Evolutionary conservation across 2,113 vertebrate species (phyloP), one percentile per base, ranked within the genome.

Genomic region (Atrichornis clamosus): DNA sequence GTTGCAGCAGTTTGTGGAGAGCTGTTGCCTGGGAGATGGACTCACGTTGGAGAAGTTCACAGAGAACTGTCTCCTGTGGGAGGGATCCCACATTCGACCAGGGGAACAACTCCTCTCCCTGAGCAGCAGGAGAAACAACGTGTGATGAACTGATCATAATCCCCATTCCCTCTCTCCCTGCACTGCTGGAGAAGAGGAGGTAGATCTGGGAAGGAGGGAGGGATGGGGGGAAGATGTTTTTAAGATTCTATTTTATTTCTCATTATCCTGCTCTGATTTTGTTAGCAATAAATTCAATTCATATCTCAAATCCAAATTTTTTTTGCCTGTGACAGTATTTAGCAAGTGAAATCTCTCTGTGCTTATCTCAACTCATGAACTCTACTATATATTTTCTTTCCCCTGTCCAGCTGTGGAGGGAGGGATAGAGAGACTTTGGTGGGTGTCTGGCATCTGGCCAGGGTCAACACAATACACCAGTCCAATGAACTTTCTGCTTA

Each of bases 361-460:
- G 47, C 7, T 72, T 62, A 8, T 17, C 27, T 39, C 13, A 47
- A 23, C 5, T n/a, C 18, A 55, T 21, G 10, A 64, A 47, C 15
- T 39, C 53, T 47, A 7, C 39, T n/a, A 19, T n/a, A 19, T 28
- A 39, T 39, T 47, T 39, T 55, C 8, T 56, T 6, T 55, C 7
- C 3, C 12, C 70, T 30, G 19, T 41, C 37, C 21, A 37, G 0
- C 0, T 72, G 47, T 1, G 1, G 32, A 10, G 15, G 19, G 23
- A n/a, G 22, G 7, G 28, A 39, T n/a, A 7, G 28, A 55, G 41
- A 39, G 19, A 18, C 7, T 64, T 47, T 74, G 9, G 7, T 39
- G 18, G 8, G n/a, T 39, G 23, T 20, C 41, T 56, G 69, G 24
- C 23, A n/a, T 39, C 15, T 41, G 74, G 14, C 12, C 23, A 56